phyloP scores from a whole-genome alignment of 2,113 vertebrate species.

The Pycnonotus jocosus region DNA sequence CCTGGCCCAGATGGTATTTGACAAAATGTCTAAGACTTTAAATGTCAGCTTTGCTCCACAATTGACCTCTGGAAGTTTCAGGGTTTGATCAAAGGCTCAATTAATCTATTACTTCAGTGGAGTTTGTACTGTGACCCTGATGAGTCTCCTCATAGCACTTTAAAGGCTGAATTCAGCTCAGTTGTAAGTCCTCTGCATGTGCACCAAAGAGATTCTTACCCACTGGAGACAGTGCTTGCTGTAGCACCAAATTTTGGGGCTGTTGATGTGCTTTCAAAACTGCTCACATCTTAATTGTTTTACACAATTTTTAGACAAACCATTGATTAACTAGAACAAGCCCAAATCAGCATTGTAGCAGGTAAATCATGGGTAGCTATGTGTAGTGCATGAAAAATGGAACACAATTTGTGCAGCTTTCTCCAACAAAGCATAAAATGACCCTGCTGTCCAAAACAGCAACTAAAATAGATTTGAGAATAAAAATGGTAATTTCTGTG shows the following conservation, averaged over 20 bases:
- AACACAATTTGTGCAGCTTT: constrained; percentile 47
- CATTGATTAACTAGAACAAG: not conserved
- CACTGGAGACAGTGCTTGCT: fast-evolving
- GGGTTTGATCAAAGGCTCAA: constrained; percentile 1
- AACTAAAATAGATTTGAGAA: constrained; percentile 59
- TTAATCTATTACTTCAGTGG: not conserved
- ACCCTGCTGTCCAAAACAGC: constrained; percentile 32
- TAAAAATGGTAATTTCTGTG: constrained; percentile 46
- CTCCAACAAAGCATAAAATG: constrained; percentile 54
- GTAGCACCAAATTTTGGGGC: not conserved
- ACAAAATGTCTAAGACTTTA: not conserved
- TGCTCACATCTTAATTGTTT: not conserved
- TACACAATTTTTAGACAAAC: not conserved
- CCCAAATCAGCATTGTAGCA: not conserved
- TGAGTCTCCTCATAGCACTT: not conserved
- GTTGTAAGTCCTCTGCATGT: fast-evolving
- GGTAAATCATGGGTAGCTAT: constrained; percentile 16
- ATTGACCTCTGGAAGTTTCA: not conserved
- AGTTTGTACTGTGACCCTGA: not conserved
- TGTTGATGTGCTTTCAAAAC: not conserved
- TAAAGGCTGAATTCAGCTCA: not conserved
- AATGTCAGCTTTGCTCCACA: not conserved
- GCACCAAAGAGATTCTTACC: not conserved
- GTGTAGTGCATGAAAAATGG: constrained; percentile 49
- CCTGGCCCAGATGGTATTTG: not conserved